Conservation (phyloP, 2,888 invertebrate genomes). For the Parnassius apollo region DNA sequence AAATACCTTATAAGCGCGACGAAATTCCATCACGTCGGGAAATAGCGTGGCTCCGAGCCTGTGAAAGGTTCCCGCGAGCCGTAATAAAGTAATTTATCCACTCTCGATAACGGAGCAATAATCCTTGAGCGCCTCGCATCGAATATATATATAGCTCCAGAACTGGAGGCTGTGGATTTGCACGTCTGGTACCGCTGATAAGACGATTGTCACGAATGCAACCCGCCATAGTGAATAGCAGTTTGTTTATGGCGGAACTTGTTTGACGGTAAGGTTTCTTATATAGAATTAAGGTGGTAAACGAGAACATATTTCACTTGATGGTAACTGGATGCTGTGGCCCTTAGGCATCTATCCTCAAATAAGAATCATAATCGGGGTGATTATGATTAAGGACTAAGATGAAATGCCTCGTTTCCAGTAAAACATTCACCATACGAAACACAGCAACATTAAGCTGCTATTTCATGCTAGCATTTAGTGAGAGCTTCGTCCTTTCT, state of each 20-base stretch:
- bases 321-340: too few species aligned
- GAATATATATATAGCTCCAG: conserved; percentile 50
- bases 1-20: conserved; percentile 54
- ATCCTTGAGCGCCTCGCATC: conserved; percentile 49
- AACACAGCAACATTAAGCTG: too few species aligned
- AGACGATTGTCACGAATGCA: background rate
- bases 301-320: too few species aligned
- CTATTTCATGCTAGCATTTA: too few species aligned
- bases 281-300: too few species aligned
- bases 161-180: conserved; percentile 2
- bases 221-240: background rate
- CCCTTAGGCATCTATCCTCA: too few species aligned
- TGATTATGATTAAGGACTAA: too few species aligned
- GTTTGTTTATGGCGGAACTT: background rate
- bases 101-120: conserved; percentile 73
- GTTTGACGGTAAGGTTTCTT: too few species aligned
- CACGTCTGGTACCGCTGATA: conserved; percentile 2
- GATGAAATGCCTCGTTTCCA: too few species aligned
- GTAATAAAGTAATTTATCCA: conserved; percentile 78
- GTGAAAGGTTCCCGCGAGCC: conserved; percentile 59
- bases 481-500: too few species aligned
- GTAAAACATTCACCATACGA: too few species aligned
- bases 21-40: conserved; percentile 59
- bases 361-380: too few species aligned
- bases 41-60: conserved; percentile 55